phyloP scores from a whole-genome alignment of 2,113 vertebrate genomes.

The Microcebus lehilahytsara region DNA sequence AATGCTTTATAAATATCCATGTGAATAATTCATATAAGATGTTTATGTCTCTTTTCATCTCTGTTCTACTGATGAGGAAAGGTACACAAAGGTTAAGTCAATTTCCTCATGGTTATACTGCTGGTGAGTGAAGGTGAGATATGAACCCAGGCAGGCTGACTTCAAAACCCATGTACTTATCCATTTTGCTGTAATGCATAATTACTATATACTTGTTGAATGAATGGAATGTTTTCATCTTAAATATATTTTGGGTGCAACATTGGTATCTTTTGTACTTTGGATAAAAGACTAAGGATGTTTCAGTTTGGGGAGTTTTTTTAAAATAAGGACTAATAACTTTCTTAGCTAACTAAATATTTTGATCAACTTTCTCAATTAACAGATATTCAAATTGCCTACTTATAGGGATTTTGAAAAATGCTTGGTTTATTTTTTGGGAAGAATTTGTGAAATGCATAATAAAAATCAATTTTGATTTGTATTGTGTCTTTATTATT shows the following conservation, averaged over 20 bases:
- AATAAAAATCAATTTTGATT: slow-evolving; percentile 28
- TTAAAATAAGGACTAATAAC: not conserved
- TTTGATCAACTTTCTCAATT: not conserved
- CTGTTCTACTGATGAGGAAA: slow-evolving; percentile 45
- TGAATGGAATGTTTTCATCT: slow-evolving; percentile 20
- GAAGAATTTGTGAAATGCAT: slow-evolving; percentile 6
- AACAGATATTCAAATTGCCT: not conserved
- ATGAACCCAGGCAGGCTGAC: not conserved
- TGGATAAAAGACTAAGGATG: slow-evolving; percentile 29
- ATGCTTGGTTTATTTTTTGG: not conserved
- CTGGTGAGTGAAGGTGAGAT: not conserved
- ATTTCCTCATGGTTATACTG: slow-evolving; percentile 31
- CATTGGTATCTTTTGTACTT: slow-evolving; percentile 28
- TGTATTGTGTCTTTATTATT: not conserved
- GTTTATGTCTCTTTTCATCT: slow-evolving; percentile 45
- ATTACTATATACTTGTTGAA: slow-evolving; percentile 30
- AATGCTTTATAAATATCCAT: not conserved
- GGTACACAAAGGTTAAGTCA: not conserved
- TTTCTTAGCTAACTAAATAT: slow-evolving; percentile 41
- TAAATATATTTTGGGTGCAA: not conserved
- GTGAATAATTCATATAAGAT: slow-evolving; percentile 19
- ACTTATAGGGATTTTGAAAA: slow-evolving; percentile 32
- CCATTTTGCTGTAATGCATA: not conserved
- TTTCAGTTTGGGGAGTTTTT: slow-evolving; percentile 15
- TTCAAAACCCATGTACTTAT: not conserved